A percentile compares a stretch with the other conserved stretches of the same genome.
These are phyloP conservation scores for Notodonta ziczac DNA, from an alignment of 2,888 invertebrate genomes.

Conservation along the genomic window DNA sequence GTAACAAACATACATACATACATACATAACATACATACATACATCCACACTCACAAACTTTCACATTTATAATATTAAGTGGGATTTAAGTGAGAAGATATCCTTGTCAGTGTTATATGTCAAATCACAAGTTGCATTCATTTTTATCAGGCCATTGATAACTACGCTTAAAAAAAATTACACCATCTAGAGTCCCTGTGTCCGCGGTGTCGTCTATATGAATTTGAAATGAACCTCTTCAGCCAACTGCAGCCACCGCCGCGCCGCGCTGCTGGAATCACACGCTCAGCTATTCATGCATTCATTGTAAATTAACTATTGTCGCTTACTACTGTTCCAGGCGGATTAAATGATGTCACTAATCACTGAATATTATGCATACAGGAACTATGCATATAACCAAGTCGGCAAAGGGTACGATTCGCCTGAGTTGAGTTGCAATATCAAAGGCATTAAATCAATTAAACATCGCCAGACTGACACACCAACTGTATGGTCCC, in stretches of 20 bases:
- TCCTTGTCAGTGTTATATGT: too few relatives aligned
- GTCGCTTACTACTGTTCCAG: conserved; percentile 31
- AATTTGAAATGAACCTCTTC: conserved; percentile 65
- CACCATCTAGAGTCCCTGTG: conserved; percentile 22
- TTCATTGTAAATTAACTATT: conserved; percentile 61
- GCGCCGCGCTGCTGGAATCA: conserved; percentile 41
- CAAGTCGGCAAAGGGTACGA: too few relatives aligned
- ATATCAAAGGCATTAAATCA: too few relatives aligned
- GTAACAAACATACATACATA: too few relatives aligned
- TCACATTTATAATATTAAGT: too few relatives aligned
- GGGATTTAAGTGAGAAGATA: too few relatives aligned
- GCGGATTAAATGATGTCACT: conserved; percentile 34
- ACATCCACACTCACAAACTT: too few relatives aligned
- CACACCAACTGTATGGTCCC: too few relatives aligned
- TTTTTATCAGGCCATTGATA: not conserved
- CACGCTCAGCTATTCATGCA: conserved; percentile 61
- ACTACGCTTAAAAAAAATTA: not conserved
- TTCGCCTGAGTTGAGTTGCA: too few relatives aligned
- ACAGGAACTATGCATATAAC: conserved; percentile 3
- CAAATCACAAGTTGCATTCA: too few relatives aligned
- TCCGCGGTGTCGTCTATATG: conserved; percentile 48
- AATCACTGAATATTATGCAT: conserved; percentile 30
- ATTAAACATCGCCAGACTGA: too few relatives aligned
- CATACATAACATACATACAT: too few relatives aligned
- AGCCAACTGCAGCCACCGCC: conserved; percentile 52